Percentiles rank a stretch among this genome's conserved stretches.
phyloP scores from a whole-genome alignment of 2,888 invertebrate genomes.

The Molorchus minor region DNA sequence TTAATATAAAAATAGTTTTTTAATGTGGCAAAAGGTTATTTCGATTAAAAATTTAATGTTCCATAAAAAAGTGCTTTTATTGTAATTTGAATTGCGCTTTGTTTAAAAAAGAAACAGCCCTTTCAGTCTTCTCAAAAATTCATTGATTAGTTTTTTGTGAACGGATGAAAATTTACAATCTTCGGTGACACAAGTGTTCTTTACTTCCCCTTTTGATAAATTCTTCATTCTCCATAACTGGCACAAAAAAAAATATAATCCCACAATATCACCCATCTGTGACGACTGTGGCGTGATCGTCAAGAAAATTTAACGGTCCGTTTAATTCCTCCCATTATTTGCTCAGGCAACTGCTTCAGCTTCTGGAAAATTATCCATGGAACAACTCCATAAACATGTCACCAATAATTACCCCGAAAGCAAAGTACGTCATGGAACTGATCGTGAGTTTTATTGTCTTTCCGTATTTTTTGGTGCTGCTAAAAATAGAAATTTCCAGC shows the following conservation, averaged over 20 bases:
- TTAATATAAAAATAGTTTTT: no score
- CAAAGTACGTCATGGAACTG: not conserved
- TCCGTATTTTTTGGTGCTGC: not conserved
- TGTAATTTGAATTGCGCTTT: no score
- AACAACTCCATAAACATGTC: slow-evolving; percentile 1
- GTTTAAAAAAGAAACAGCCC: no score
- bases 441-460: not conserved
- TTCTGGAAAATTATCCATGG: not conserved
- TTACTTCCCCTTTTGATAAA: no score
- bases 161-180: no score
- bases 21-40: no score
- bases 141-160: no score
- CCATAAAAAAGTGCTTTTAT: no score
- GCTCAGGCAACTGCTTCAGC: not conserved
- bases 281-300: slow-evolving; percentile 17
- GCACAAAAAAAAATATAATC: not conserved
- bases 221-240: not conserved
- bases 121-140: no score
- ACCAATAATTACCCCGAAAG: not conserved
- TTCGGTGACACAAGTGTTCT: no score
- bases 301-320: slow-evolving; percentile 21
- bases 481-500: not conserved
- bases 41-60: no score
- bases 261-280: slow-evolving; percentile 4
- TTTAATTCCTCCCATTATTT: not conserved